A percentile compares a stretch with the other conserved stretches of the same genome.
Conservation (phyloP, 2,113 vertebrate genomes). For the Megalops atlanticus region DNA sequence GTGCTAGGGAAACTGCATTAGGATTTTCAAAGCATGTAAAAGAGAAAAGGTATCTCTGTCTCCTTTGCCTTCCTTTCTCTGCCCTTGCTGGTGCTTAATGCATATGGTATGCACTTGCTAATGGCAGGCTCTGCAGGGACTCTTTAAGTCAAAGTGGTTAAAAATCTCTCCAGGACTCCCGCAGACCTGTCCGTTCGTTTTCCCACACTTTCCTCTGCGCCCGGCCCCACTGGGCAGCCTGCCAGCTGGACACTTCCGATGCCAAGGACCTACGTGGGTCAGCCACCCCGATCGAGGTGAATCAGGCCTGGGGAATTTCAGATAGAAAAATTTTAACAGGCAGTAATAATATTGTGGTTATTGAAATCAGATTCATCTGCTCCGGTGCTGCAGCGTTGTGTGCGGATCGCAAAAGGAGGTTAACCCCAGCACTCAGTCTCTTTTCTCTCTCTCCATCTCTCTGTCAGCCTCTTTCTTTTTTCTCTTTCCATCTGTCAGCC, state of each 20-base stretch:
- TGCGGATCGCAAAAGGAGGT: not conserved
- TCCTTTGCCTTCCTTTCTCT: too few species aligned
- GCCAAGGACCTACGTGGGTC: conserved; percentile 41
- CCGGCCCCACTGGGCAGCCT: conserved; percentile 38
- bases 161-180: conserved; percentile 36
- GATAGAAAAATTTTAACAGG: conserved; percentile 40
- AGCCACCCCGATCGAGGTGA: conserved; percentile 24
- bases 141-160: conserved; percentile 28
- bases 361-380: conserved; percentile 53
- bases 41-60: not conserved
- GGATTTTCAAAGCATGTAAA: not conserved
- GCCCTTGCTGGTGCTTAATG: conserved; percentile 20
- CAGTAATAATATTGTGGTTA: conserved; percentile 45
- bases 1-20: too few species aligned
- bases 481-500: not conserved
- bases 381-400: not conserved
- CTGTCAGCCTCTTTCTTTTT: too few species aligned
- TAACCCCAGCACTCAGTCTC: not conserved
- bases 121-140: conserved; percentile 24
- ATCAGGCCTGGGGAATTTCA: conserved; percentile 44
- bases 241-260: conserved; percentile 45
- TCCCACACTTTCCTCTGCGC: conserved; percentile 43
- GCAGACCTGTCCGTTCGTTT: conserved; percentile 35
- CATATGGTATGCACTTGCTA: conserved; percentile 33
- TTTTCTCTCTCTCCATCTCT: conserved; percentile 8